phyloP scores from a whole-genome alignment of 2,888 invertebrate genomes.

The Ashinkailepas kermadecensis region DNA sequence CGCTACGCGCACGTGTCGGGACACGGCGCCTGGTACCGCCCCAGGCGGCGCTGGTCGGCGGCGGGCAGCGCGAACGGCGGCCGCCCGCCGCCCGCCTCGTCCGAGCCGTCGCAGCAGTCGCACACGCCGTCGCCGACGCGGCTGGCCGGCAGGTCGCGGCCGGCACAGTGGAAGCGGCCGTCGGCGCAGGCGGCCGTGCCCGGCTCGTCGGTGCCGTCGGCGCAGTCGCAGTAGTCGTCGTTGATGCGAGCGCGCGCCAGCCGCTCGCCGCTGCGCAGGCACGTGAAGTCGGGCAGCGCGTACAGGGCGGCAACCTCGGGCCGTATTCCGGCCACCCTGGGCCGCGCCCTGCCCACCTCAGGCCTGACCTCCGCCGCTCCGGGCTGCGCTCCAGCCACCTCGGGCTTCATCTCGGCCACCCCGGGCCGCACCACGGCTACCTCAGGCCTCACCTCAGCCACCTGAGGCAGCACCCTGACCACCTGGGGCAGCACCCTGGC shows the following conservation, averaged over 20 bases:
- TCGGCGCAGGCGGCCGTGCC: slow-evolving; percentile 45
- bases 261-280: not conserved
- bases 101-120: slow-evolving; percentile 85
- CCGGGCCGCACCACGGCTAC: too few relatives aligned
- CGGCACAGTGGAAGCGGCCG: slow-evolving; percentile 38
- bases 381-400: not conserved
- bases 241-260: slow-evolving; percentile 49
- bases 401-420: not conserved
- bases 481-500: too few relatives aligned
- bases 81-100: slow-evolving; percentile 62
- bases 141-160: slow-evolving; percentile 38
- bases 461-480: too few relatives aligned
- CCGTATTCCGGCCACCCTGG: too few relatives aligned
- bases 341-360: too few relatives aligned
- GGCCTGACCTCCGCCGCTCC: not conserved
- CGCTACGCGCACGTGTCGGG: slow-evolving; percentile 1
- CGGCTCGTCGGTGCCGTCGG: slow-evolving; percentile 46
- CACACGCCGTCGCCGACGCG: slow-evolving; percentile 48
- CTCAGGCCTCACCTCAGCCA: too few relatives aligned
- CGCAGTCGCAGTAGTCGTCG: slow-evolving; percentile 90
- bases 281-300: not conserved
- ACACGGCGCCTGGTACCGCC: slow-evolving; percentile 21
- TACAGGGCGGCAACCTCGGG: not conserved
- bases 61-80: slow-evolving; percentile 61
- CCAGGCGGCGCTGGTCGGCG: slow-evolving; percentile 54